These are phyloP conservation scores for Ranitomeya imitator DNA, from an alignment of 2,113 vertebrate genomes.

Conservation along the genomic window DNA sequence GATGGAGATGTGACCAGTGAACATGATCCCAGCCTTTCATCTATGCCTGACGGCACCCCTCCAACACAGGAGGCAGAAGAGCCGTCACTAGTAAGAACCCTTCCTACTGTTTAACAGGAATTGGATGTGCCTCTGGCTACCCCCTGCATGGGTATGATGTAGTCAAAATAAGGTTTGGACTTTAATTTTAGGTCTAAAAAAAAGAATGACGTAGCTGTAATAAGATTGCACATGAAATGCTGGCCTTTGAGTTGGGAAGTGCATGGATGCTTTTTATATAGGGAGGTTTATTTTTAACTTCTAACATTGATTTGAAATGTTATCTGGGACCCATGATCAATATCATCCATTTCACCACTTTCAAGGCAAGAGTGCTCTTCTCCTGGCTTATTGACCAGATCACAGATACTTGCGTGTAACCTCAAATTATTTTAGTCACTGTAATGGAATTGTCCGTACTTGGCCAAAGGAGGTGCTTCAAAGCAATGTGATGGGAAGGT, in stretches of 20 bases:
- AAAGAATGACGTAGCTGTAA: constrained; percentile 49
- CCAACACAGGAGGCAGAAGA: constrained; percentile 93
- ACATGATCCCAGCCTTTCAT: constrained; percentile 92
- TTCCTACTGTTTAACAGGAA: constrained; percentile 77
- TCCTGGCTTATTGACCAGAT: constrained; percentile 36
- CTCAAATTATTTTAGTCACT: neutral
- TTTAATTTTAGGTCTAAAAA: constrained; percentile 67
- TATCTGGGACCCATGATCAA: constrained; percentile 38
- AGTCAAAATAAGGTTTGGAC: constrained; percentile 70
- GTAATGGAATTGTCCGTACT: neutral
- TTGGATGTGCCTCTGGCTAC: constrained; percentile 73
- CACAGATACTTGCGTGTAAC: neutral
- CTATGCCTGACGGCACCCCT: constrained; percentile 89
- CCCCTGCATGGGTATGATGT: constrained; percentile 73
- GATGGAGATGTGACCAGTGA: constrained; percentile 97
- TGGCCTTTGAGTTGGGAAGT: constrained; percentile 11
- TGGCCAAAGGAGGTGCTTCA: neutral
- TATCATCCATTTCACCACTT: constrained; percentile 19
- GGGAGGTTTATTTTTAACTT: constrained; percentile 38
- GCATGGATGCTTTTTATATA: constrained; percentile 30
- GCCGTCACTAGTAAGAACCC: constrained; percentile 94
- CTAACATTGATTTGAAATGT: constrained; percentile 22
- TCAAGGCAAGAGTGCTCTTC: constrained; percentile 36
- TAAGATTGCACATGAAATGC: constrained; percentile 14
- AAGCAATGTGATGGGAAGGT: neutral